Evolutionary conservation across 2,113 vertebrate genomes (phyloP).

Genomic region (Struthio camelus): DNA sequence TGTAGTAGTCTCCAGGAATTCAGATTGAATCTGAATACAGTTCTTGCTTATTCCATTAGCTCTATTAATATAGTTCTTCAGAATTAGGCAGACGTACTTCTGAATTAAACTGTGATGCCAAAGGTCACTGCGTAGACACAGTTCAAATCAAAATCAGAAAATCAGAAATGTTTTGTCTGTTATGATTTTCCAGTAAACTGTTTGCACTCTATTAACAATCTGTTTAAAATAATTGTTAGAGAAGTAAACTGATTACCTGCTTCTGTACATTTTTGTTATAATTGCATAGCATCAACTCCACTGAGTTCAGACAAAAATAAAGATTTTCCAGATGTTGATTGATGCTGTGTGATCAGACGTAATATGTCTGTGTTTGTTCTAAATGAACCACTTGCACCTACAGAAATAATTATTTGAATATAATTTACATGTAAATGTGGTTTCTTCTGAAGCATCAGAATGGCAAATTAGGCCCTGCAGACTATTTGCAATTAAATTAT

Average conservation of each 20-base stretch:
- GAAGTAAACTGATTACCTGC: not conserved
- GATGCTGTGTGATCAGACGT: constrained; percentile 52
- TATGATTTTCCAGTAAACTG: not conserved
- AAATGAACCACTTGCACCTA: constrained; percentile 73
- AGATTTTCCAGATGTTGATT: constrained; percentile 40
- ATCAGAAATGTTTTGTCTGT: not conserved
- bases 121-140: not conserved
- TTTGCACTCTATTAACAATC: not conserved
- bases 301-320: constrained; percentile 43
- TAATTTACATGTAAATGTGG: constrained; percentile 93
- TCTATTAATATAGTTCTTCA: not conserved
- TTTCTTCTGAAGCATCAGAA: constrained; percentile 72
- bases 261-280: constrained; percentile 3
- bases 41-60: not conserved
- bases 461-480: constrained; percentile 86
- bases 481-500: constrained; percentile 90
- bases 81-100: not conserved
- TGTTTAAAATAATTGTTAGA: not conserved
- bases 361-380: constrained; percentile 38
- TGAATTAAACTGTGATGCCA: not conserved
- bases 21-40: not conserved
- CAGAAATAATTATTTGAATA: constrained; percentile 84
- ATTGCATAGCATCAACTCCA: not conserved
- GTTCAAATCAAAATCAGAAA: not conserved
- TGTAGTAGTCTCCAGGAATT: not conserved